phyloP scores from a whole-genome alignment of 2,797 vertebrate species.

The Lutjanus argentimaculatus region DNA sequence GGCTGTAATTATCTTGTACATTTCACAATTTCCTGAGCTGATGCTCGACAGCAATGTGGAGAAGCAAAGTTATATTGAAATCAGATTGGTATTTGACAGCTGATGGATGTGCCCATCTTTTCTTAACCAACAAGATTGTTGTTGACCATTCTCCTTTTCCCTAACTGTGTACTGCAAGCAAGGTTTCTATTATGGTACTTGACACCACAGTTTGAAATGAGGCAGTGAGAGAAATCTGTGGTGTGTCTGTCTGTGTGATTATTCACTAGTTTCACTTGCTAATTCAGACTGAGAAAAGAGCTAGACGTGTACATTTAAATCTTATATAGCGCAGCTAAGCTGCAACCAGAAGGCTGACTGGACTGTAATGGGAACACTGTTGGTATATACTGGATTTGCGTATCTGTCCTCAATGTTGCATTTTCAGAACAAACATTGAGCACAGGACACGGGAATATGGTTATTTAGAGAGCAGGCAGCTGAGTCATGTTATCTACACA shows the following conservation, averaged over 20 bases:
- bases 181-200: background rate
- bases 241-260: background rate
- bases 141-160: background rate
- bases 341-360: background rate
- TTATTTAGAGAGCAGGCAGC: conserved; percentile 57
- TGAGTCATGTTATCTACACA: conserved; percentile 76
- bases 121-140: background rate
- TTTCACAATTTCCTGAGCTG: background rate
- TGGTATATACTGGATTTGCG: background rate
- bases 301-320: conserved; percentile 6
- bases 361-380: background rate
- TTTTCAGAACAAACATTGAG: conserved; percentile 25
- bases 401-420: conserved; percentile 19
- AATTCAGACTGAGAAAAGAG: background rate
- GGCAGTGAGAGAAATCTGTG: conserved; percentile 10
- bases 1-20: background rate
- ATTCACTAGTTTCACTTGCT: background rate
- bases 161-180: background rate
- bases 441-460: conserved; percentile 41
- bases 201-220: background rate
- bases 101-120: background rate
- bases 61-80: background rate
- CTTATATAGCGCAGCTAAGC: background rate
- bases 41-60: background rate
- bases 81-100: background rate